Conservation (phyloP, 2,113 vertebrate genomes). For the Potamarius usumacintae region DNA sequence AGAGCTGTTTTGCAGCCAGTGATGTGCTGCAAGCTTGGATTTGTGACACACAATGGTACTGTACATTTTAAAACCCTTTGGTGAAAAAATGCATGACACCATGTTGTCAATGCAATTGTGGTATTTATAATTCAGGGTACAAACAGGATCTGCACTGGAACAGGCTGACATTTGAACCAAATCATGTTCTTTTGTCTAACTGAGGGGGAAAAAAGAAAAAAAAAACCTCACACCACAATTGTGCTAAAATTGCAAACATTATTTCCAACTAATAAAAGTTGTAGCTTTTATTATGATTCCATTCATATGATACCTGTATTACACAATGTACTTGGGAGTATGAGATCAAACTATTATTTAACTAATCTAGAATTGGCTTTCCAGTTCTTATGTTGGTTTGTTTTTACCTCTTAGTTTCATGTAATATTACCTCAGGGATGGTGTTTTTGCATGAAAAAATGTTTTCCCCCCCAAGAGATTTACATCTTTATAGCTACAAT, state of each 20-base stretch:
- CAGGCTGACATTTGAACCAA: not conserved
- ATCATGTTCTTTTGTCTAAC: not conserved
- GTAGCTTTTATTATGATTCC: not conserved
- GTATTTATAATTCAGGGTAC: not conserved
- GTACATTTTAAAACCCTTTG: slow-evolving; percentile 16
- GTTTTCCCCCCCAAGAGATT: not conserved
- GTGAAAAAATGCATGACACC: not conserved
- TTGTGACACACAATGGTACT: slow-evolving; percentile 37
- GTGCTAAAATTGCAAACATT: not conserved
- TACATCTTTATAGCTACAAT: not conserved
- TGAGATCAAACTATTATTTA: not conserved
- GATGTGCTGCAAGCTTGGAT: too few species aligned
- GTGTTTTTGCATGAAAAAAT: not conserved
- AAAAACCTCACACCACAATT: not conserved
- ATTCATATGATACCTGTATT: not conserved
- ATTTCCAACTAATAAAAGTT: not conserved
- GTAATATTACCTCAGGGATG: not conserved
- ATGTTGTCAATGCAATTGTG: not conserved
- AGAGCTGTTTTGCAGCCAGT: too few species aligned
- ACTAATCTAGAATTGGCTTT: not conserved
- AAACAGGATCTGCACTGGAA: not conserved
- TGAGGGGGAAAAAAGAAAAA: not conserved
- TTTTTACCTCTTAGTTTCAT: not conserved
- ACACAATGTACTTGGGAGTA: not conserved
- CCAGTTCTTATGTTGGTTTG: not conserved